Evolutionary conservation across 2,113 vertebrate species (phyloP).

Genomic region (Proterorhinus semilunaris): DNA sequence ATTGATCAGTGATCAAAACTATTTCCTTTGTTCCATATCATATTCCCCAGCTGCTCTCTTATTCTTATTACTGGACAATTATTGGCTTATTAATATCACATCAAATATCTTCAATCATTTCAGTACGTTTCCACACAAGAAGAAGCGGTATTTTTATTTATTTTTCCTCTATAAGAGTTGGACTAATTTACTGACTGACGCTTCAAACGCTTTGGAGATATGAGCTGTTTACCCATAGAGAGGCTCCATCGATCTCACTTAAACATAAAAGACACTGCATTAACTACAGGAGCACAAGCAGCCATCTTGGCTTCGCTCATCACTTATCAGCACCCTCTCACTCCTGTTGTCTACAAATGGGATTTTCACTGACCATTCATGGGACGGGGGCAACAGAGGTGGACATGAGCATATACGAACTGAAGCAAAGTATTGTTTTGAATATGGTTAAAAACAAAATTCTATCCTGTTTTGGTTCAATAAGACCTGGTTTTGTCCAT

Average conservation of each 20-base stretch:
- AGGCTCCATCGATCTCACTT: conserved; percentile 42
- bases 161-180: not conserved
- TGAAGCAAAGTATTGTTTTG: not conserved
- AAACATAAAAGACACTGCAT: conserved; percentile 43
- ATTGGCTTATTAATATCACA: too few species aligned
- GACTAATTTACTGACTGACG: conserved; percentile 22
- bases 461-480: not conserved
- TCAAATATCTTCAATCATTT: too few species aligned
- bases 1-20: too few species aligned
- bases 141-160: too few species aligned
- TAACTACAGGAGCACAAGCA: conserved; percentile 38
- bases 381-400: conserved; percentile 32
- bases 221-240: not conserved
- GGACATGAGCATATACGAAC: too few species aligned
- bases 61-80: too few species aligned
- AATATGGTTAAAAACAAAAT: not conserved
- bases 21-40: too few species aligned
- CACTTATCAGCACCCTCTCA: conserved; percentile 53
- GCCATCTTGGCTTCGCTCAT: conserved; percentile 57
- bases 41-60: too few species aligned
- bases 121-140: too few species aligned
- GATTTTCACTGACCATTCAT: conserved; percentile 63
- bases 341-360: conserved; percentile 44
- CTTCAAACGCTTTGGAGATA: conserved; percentile 26
- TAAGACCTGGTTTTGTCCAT: not conserved